These are phyloP conservation scores for Bettongia penicillata DNA, from an alignment of 2,113 vertebrate species.

Conservation along the genomic window DNA sequence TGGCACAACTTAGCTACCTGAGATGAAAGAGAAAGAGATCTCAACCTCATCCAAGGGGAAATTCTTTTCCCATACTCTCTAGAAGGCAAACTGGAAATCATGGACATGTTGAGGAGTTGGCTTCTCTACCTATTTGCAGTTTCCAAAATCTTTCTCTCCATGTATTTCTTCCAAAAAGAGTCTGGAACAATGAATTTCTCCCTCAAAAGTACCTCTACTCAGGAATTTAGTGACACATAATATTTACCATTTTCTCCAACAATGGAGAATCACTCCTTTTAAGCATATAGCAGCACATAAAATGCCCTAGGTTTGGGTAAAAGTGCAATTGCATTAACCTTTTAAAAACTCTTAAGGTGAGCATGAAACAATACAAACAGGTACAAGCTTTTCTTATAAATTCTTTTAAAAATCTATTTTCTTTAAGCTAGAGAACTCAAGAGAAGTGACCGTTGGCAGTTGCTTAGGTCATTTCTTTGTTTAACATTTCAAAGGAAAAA, in stretches of 20 bases:
- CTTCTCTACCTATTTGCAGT: not conserved
- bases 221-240: not conserved
- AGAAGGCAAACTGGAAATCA: not conserved
- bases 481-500: not conserved
- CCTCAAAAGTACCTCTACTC: not conserved
- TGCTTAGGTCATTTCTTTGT: constrained; percentile 9
- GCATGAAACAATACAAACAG: constrained; percentile 21
- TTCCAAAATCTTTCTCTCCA: not conserved
- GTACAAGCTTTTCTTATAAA: constrained; percentile 39
- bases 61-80: not conserved
- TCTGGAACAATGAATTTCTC: not conserved
- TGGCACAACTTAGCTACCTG: not conserved
- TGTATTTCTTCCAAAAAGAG: not conserved
- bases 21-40: not conserved
- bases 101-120: not conserved
- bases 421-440: not conserved
- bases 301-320: not conserved
- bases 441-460: not conserved
- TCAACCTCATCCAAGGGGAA: not conserved
- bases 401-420: not conserved
- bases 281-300: not conserved
- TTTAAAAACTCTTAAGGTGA: not conserved
- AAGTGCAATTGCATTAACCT: not conserved
- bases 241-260: not conserved
- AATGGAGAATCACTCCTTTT: not conserved